These are phyloP conservation scores for Pachypanchax playfairii DNA, from an alignment of 2,113 vertebrate genomes.

Conservation along the genomic window DNA sequence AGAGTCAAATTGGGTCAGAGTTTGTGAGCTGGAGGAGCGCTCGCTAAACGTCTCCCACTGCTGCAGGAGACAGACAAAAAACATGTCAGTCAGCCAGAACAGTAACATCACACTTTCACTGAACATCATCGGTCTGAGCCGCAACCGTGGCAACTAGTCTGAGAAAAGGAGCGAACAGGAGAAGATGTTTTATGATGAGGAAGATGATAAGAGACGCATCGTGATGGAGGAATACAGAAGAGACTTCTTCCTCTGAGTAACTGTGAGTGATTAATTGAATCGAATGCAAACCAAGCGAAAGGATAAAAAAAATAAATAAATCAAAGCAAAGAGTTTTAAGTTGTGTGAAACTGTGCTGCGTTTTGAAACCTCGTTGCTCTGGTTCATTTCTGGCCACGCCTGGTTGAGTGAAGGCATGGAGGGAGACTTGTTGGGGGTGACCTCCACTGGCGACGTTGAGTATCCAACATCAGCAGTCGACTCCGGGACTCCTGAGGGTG, in stretches of 20 bases:
- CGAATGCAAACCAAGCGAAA: conserved; percentile 46
- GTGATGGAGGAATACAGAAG: conserved; percentile 31
- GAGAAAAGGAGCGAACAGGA: conserved; percentile 28
- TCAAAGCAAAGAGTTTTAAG: conserved; percentile 7
- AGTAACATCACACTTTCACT: conserved; percentile 72
- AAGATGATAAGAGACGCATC: conserved; percentile 28
- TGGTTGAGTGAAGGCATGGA: conserved; percentile 99
- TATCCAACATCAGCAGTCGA: conserved; percentile 88
- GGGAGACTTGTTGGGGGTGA: conserved; percentile 95
- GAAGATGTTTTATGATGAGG: conserved; percentile 37
- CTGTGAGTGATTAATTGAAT: conserved; percentile 19
- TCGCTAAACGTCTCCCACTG: conserved; percentile 99
- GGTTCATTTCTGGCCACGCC: conserved; percentile 97
- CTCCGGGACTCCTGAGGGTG: conserved; percentile 75
- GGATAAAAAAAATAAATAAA: too few relatives aligned
- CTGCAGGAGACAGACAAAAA: conserved; percentile 97
- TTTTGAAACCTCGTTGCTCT: conserved; percentile 93
- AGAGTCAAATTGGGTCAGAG: conserved; percentile 99
- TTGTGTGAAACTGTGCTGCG: conserved; percentile 19
- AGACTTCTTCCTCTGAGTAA: conserved; percentile 13
- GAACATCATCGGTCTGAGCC: conserved; percentile 59
- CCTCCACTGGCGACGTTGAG: conserved; percentile 92
- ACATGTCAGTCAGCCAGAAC: conserved; percentile 72
- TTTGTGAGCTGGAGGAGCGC: conserved; percentile 99
- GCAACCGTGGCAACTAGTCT: conserved; percentile 19